Evolutionary conservation across 2,113 vertebrate species (phyloP).

Genomic region (Turdus rufiventris): DNA sequence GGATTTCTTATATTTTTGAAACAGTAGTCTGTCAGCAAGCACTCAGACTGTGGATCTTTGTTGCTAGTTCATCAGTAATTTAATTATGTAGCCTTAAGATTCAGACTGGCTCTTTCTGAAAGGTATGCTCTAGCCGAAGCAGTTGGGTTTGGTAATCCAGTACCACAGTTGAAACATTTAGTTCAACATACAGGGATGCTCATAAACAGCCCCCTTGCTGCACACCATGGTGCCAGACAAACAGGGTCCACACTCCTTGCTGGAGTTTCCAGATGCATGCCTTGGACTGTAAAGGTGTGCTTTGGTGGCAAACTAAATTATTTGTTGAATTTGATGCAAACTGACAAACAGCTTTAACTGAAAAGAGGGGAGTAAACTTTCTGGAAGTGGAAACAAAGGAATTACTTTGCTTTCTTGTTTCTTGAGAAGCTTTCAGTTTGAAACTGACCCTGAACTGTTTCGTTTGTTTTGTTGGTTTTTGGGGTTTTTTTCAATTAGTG

Average conservation of each 20-base stretch:
- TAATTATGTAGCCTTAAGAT: not conserved
- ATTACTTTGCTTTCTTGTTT: not conserved
- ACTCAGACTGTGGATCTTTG: not conserved
- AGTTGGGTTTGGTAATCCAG: not conserved
- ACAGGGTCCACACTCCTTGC: not conserved
- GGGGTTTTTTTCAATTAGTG: not conserved
- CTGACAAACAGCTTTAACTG: not conserved
- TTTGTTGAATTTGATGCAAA: not conserved
- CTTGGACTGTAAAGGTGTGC: not conserved
- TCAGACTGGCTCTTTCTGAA: not conserved
- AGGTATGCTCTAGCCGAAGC: not conserved
- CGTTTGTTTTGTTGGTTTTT: rapidly evolving
- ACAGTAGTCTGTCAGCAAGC: not conserved
- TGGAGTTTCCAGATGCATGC: not conserved
- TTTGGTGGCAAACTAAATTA: not conserved
- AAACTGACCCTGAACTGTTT: not conserved
- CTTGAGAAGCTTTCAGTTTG: not conserved
- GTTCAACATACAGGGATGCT: not conserved
- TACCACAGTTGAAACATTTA: rapidly evolving
- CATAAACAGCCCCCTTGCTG: not conserved
- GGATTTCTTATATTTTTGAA: not conserved
- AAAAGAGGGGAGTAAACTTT: not conserved
- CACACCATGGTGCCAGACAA: not conserved
- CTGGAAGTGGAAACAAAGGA: not conserved
- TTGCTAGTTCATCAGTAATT: not conserved